Evolutionary conservation across 2,113 vertebrate species (phyloP).

Genomic region (Andinoacara biseriatus): DNA sequence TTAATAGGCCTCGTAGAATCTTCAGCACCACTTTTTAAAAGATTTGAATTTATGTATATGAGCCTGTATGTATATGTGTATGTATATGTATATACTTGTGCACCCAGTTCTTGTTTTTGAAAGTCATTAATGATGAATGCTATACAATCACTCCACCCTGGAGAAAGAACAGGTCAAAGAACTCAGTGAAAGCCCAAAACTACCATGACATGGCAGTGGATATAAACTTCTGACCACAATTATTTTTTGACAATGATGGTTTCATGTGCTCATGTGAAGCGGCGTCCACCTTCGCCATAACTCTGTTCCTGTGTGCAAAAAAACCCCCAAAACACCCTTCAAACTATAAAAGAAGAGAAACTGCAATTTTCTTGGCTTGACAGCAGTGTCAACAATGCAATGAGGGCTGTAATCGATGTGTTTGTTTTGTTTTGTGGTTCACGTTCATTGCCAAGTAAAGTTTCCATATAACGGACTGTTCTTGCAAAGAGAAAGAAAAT

Average conservation of each 20-base stretch:
- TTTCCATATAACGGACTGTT: not conserved
- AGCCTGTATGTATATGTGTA: not conserved
- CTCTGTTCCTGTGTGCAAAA: not conserved
- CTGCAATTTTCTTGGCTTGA: not conserved
- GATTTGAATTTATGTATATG: too few species aligned
- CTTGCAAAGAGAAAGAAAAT: not conserved
- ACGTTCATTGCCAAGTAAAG: not conserved
- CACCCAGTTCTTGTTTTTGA: too few species aligned
- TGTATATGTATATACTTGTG: not conserved
- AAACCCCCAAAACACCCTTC: not conserved
- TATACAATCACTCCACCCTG: not conserved
- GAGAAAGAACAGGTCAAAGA: too few species aligned
- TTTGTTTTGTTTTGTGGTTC: not conserved
- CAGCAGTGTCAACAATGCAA: not conserved
- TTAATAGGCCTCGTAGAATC: too few species aligned
- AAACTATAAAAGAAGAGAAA: not conserved
- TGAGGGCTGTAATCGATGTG: not conserved
- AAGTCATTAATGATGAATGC: not conserved
- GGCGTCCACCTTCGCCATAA: fast-evolving
- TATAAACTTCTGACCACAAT: not conserved
- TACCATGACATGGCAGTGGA: not conserved
- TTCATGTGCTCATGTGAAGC: not conserved
- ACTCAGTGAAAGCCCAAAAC: not conserved
- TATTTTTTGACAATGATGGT: not conserved
- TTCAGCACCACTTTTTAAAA: too few species aligned